Evolutionary conservation across 2,113 vertebrate genomes (phyloP), one percentile per base, ranked within the genome.

Genomic region (Vidua macroura): DNA sequence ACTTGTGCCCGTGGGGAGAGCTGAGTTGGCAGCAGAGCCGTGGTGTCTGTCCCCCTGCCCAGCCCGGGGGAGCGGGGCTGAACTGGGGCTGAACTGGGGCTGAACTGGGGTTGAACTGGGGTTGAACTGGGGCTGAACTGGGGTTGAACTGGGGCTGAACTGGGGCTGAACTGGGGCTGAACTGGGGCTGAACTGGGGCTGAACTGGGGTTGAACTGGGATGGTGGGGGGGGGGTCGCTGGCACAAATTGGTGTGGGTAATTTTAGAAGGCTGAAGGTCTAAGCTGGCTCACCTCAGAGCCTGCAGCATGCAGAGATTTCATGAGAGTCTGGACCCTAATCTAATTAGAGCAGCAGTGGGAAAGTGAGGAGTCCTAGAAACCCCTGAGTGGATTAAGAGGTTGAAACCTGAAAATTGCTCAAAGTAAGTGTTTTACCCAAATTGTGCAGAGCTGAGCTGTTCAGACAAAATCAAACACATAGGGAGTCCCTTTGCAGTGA

Each of bases 311-410:
- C 91, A 86, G 64, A 74, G 87, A 55, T 78, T 69, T 63, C 73
- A 22, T 22, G 17, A 13, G 46, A 78, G 85, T 44, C 86, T 3
- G 90, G 84, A 67, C 84, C 89, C 77, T 92, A 49, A 95, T 95
- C 77, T 66, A 21, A 58, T 93, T 63, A 66, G 53, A 21, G 73
- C 12, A 44, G 43, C 91, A 88, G 66, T 56, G 91, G 89, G 88
- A 87, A 93, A 91, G 91, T 82, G 94, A 93, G 92, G 77, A 92
- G 91, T 58, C 62, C 66, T 56, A 35, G 41, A 63, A 88, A 89
- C 52, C 90, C 66, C 78, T 64, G 66, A 82, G 66, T 68, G 83
- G 86, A 91, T 96, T 75, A 94, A 93, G 91, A 95, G 78, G 62
- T 39, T 92, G 73, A 83, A 91, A 64, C 41, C 83, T 82, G 68